Conservation (phyloP, 2,797 vertebrate species). For the Acridotheres tristis region DNA sequence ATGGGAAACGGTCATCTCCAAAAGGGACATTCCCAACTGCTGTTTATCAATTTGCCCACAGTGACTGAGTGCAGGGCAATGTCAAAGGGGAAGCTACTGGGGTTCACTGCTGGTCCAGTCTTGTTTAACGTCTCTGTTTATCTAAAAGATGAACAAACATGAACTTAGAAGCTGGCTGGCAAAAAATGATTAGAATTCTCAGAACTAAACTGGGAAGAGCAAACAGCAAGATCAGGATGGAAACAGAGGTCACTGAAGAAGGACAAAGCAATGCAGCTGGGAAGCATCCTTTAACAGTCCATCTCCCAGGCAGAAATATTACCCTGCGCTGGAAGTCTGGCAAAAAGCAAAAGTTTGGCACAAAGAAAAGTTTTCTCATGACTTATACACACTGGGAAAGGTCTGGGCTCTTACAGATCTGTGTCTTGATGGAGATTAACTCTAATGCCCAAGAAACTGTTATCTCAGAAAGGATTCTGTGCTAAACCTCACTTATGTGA, state of each 20-base stretch:
- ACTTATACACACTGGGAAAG: background rate
- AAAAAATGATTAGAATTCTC: background rate
- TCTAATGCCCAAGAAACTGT: background rate
- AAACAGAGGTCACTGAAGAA: background rate
- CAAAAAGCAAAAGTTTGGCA: background rate
- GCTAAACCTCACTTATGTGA: background rate
- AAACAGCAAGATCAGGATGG: background rate
- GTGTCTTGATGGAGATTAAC: background rate
- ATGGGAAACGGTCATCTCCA: background rate
- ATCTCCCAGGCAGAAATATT: background rate
- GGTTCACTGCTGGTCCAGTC: background rate
- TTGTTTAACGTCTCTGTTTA: conserved; percentile 6
- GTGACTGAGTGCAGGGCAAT: accelerated
- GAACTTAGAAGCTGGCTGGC: background rate
- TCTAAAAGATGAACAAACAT: background rate
- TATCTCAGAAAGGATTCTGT: background rate
- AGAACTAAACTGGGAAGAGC: background rate
- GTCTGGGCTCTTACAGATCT: background rate
- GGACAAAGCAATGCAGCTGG: background rate
- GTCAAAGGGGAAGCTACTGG: background rate
- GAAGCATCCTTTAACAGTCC: background rate
- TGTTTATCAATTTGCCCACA: background rate
- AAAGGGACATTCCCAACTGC: background rate
- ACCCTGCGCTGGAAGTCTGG: background rate
- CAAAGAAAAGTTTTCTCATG: background rate